These are phyloP conservation scores for Lasioglossum figueresi DNA, from an alignment of 2,888 invertebrate genomes.

Conservation along the genomic window DNA sequence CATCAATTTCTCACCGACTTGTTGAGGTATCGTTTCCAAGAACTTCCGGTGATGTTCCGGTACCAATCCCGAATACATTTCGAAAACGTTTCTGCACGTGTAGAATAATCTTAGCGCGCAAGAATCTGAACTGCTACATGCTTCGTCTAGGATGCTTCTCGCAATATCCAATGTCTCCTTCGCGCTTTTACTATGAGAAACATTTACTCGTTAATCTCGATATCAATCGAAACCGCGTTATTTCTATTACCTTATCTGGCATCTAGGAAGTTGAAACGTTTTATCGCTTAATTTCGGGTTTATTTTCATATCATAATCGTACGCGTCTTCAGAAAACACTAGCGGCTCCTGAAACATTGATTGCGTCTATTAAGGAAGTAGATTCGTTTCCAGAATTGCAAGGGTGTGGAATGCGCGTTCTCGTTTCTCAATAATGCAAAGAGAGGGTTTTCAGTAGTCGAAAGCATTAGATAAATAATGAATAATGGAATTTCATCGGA, in stretches of 20 bases:
- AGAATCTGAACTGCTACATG: slow-evolving; percentile 86
- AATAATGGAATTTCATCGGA: neutral
- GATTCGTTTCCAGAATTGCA: no score
- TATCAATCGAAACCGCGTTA: neutral
- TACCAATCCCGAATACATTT: slow-evolving; percentile 91
- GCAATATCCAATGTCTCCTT: slow-evolving; percentile 88
- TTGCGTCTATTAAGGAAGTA: neutral
- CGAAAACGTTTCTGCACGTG: slow-evolving; percentile 90
- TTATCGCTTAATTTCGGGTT: slow-evolving; percentile 76
- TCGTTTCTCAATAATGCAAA: no score
- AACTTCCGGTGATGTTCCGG: slow-evolving; percentile 92
- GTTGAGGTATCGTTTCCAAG: slow-evolving; percentile 93
- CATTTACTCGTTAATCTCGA: neutral
- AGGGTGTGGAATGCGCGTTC: no score
- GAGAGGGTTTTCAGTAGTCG: no score
- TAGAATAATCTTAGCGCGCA: slow-evolving; percentile 88
- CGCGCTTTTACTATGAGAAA: slow-evolving; percentile 85
- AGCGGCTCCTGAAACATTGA: slow-evolving; percentile 60
- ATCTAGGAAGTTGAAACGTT: slow-evolving; percentile 84
- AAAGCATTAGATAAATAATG: no score
- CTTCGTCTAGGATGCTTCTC: slow-evolving; percentile 88
- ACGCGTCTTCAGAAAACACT: slow-evolving; percentile 61
- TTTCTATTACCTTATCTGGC: slow-evolving; percentile 85
- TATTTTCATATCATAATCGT: slow-evolving; percentile 64
- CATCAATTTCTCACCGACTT: slow-evolving; percentile 87